Conservation (phyloP, 2,888 invertebrate genomes). For the Amphipyra tragopoginis region DNA sequence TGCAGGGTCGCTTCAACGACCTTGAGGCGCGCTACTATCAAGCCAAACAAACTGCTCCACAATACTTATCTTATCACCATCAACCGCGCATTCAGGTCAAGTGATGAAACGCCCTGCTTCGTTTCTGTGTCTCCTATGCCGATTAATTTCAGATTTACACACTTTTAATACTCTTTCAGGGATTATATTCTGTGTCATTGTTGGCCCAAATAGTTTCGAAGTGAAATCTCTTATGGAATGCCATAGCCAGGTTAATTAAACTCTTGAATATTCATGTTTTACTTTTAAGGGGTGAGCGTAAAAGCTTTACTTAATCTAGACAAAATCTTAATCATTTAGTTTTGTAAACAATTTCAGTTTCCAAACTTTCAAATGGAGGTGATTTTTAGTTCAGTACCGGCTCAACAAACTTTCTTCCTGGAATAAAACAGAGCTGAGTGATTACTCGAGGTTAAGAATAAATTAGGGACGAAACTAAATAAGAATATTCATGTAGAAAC, state of each 20-base stretch:
- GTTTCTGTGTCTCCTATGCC: constrained; percentile 35
- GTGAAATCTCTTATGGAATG: constrained; percentile 51
- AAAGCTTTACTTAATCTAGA: constrained; percentile 45
- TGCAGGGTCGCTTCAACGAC: constrained; percentile 59
- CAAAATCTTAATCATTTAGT: constrained; percentile 43
- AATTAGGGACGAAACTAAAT: background rate
- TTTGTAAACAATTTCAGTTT: constrained; percentile 34
- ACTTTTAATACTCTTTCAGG: constrained; percentile 34
- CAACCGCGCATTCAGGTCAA: constrained; percentile 68
- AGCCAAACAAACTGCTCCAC: constrained; percentile 66
- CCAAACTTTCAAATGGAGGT: constrained; percentile 10
- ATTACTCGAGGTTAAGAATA: background rate
- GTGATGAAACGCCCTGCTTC: constrained; percentile 68
- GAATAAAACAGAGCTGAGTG: too few species aligned
- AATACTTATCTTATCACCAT: constrained; percentile 67
- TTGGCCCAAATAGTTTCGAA: constrained; percentile 45
- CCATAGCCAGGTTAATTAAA: constrained; percentile 50
- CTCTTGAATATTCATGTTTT: constrained; percentile 52
- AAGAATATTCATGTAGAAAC: background rate
- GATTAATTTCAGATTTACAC: constrained; percentile 52
- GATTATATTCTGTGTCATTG: constrained; percentile 42
- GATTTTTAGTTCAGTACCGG: constrained; percentile 1
- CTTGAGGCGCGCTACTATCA: constrained; percentile 63
- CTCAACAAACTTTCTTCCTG: background rate
- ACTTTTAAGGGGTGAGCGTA: constrained; percentile 55